Evolutionary conservation across 1,140 invertebrate genomes (phyloP), one percentile per base, ranked within the genome.

Genomic region (Colletes gigas): DNA sequence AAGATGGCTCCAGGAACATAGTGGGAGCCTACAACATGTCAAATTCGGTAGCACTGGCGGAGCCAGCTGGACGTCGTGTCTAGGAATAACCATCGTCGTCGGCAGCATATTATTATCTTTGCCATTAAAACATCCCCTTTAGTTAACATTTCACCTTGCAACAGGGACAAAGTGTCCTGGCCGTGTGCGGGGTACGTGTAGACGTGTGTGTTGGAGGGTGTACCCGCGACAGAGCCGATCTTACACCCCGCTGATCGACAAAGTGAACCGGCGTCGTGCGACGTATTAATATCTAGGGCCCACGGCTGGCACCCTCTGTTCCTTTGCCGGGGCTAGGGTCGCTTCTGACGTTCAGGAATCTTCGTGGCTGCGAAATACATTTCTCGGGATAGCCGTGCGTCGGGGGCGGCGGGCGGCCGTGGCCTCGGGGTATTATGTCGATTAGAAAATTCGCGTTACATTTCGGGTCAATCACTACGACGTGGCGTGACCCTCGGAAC

Each of bases 101-200:
- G 63, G n/a, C 41, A 67, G 75, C 79, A 79, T 89, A 88, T 89
- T 86, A 88, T 88, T 88, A 90, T 83, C 87, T 88, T 59, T 88
- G 89, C 88, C 89, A 89, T 90, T 89, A 89, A 92, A 90, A 86
- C 89, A 92, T 92, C 90, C 89, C 89, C 91, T 92, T 92, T 92
- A 92, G 90, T 90, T 89, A 89, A 88, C 83, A 91, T 91, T 92
- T 92, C 91, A 92, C 91, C 91, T 92, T 92, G 91, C 88, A 85
- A 81, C 88, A 72, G 84, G 88, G 89, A 91, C 88, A 91, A 90
- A 89, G 89, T 89, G 89, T 88, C 85, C 70, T 84, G 79, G 86
- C 86, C 78, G 87, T 78, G 65, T 7, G n/a, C 5, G 9, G 84
- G 86, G 2, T 50, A 50, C 10, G 57, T 21, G 57, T 59, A 68